phyloP scores from a whole-genome alignment of 2,797 vertebrate species.

The Oophaga sylvatica region DNA sequence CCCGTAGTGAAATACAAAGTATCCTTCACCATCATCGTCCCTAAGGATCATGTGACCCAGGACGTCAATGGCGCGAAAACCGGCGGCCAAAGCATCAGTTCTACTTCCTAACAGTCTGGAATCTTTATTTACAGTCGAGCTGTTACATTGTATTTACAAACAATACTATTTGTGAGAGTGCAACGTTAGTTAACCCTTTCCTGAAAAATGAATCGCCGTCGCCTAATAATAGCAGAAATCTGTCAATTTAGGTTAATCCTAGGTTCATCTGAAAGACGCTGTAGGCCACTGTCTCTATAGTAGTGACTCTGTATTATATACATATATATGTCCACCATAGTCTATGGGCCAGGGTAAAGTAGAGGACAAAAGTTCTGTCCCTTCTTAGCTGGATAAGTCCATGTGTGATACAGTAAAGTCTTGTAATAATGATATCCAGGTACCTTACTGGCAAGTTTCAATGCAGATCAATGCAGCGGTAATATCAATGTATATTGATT shows the following conservation, averaged over 20 bases:
- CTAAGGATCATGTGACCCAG: neutral
- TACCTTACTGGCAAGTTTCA: constrained; percentile 27
- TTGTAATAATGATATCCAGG: constrained; percentile 11
- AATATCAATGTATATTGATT: constrained; percentile 34
- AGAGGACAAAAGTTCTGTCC: neutral
- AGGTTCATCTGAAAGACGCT: constrained; percentile 21
- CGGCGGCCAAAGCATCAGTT: neutral
- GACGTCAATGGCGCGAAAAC: too few relatives aligned
- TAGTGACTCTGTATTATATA: neutral
- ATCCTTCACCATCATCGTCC: too few relatives aligned
- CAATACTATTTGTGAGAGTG: neutral
- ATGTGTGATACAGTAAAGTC: neutral
- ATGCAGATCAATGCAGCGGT: constrained; percentile 24
- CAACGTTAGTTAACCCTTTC: neutral
- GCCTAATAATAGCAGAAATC: neutral
- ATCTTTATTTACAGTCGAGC: neutral
- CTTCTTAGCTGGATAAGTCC: neutral
- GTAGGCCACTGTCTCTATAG: neutral
- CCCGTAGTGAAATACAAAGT: too few relatives aligned
- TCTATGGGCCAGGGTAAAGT: neutral
- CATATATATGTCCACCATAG: neutral
- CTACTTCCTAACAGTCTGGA: too few relatives aligned
- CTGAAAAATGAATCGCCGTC: too few relatives aligned
- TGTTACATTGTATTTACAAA: neutral
- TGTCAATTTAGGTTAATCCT: constrained; percentile 46